A percentile compares a stretch with the other conserved stretches of the same genome.
phyloP scores from a whole-genome alignment of 2,888 invertebrate genomes.

The Drosophila affinis region DNA sequence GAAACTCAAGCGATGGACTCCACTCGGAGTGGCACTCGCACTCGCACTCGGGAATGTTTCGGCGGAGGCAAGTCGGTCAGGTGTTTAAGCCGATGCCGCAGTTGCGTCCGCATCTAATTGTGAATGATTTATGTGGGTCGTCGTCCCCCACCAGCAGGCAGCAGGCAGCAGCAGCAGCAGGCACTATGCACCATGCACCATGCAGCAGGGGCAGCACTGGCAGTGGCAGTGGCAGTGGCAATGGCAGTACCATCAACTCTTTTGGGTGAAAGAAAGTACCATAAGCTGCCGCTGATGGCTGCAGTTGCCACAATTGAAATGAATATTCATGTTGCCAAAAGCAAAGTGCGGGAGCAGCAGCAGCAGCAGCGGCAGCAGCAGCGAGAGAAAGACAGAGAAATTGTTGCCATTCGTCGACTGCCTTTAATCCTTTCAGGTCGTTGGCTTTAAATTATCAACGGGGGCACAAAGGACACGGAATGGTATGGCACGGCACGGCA shows the following conservation, averaged over 20 bases:
- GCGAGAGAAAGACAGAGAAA: not conserved
- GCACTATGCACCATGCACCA: not conserved
- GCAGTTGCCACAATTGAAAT: slow-evolving; percentile 42
- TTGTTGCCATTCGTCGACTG: not conserved
- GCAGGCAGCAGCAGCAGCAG: too few relatives aligned
- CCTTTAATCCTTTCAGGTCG: slow-evolving; percentile 54
- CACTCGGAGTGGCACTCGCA: not conserved
- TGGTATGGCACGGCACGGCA: not conserved
- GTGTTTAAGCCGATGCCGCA: slow-evolving; percentile 67
- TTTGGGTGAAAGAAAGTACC: slow-evolving; percentile 44
- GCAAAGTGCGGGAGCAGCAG: not conserved
- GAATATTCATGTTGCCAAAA: slow-evolving; percentile 35
- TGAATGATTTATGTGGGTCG: slow-evolving; percentile 77
- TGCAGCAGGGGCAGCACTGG: not conserved
- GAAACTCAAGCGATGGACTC: slow-evolving; percentile 7
- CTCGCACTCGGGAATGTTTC: slow-evolving; percentile 11
- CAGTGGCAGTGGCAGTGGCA: not conserved
- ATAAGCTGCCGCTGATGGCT: slow-evolving; percentile 27
- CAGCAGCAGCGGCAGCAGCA: too few relatives aligned
- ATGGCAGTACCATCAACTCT: slow-evolving; percentile 25
- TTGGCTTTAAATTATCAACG: slow-evolving; percentile 57
- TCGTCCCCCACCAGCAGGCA: slow-evolving; percentile 51
- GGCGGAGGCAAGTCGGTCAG: slow-evolving; percentile 64
- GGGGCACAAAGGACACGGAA: slow-evolving; percentile 38
- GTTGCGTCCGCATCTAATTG: slow-evolving; percentile 72